These are phyloP conservation scores for Mormyrus iriodes DNA, from an alignment of 2,113 vertebrate species.

Conservation along the genomic window DNA sequence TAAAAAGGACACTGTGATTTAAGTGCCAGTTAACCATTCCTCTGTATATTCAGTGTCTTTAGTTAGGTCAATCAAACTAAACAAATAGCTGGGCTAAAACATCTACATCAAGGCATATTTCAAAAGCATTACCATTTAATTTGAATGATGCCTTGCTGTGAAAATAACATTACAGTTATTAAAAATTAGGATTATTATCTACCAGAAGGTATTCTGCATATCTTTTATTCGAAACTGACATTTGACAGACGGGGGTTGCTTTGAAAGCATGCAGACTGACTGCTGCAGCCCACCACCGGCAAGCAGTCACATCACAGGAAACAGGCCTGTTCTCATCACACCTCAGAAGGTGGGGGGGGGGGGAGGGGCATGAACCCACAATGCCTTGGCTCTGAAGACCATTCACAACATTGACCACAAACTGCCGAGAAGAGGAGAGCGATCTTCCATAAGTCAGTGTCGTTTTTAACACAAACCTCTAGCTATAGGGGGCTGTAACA, in stretches of 20 bases:
- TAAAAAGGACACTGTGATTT: background rate
- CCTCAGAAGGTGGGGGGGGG: background rate
- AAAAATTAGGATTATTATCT: background rate
- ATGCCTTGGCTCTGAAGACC: background rate
- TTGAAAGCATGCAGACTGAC: background rate
- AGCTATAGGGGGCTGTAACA: background rate
- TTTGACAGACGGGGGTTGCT: background rate
- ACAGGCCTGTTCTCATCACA: background rate
- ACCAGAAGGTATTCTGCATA: background rate
- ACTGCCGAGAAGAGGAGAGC: background rate
- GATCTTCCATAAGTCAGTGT: background rate
- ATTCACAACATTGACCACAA: background rate
- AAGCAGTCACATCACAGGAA: background rate
- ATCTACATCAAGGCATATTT: background rate
- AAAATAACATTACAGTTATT: background rate
- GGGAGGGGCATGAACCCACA: background rate
- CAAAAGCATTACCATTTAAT: background rate
- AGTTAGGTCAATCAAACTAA: background rate
- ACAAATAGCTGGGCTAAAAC: background rate
- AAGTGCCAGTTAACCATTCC: background rate
- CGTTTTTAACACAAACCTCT: background rate
- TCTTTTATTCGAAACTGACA: background rate
- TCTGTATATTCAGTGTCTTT: background rate
- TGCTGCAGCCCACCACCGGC: background rate
- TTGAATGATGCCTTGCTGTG: background rate